These are phyloP conservation scores for Colinus virginianus DNA, from an alignment of 2,113 vertebrate genomes.

Conservation along the genomic window DNA sequence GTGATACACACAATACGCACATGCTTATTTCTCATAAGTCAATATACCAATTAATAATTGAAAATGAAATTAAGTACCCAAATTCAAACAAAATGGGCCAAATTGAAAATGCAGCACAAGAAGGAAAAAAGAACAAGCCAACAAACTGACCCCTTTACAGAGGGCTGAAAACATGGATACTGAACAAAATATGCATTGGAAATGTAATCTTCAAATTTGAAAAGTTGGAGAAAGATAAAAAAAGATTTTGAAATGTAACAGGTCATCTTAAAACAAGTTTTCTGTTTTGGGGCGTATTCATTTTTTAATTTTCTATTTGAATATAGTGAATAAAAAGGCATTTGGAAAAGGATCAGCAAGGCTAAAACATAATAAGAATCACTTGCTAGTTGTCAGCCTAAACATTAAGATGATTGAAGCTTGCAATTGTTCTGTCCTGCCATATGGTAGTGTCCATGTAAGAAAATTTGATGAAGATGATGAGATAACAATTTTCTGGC, in stretches of 20 bases:
- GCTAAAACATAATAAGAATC: slow-evolving; percentile 42
- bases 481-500: slow-evolving; percentile 62
- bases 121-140: neutral
- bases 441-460: slow-evolving; percentile 42
- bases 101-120: neutral
- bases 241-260: neutral
- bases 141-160: neutral
- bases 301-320: neutral
- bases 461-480: slow-evolving; percentile 60
- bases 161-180: neutral
- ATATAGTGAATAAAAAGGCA: neutral
- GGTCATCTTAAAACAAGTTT: neutral
- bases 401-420: slow-evolving; percentile 50
- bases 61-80: neutral
- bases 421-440: slow-evolving; percentile 50
- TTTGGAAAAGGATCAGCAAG: slow-evolving; percentile 34
- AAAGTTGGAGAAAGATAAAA: neutral
- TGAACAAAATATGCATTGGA: neutral
- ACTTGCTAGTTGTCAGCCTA: slow-evolving; percentile 50
- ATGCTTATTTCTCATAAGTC: neutral
- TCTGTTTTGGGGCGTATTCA: neutral
- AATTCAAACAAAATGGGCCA: neutral
- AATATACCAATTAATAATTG: neutral
- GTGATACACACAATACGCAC: accelerated
- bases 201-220: neutral